phyloP scores from a whole-genome alignment of 2,888 invertebrate genomes.

The Neoitamus cyanurus region DNA sequence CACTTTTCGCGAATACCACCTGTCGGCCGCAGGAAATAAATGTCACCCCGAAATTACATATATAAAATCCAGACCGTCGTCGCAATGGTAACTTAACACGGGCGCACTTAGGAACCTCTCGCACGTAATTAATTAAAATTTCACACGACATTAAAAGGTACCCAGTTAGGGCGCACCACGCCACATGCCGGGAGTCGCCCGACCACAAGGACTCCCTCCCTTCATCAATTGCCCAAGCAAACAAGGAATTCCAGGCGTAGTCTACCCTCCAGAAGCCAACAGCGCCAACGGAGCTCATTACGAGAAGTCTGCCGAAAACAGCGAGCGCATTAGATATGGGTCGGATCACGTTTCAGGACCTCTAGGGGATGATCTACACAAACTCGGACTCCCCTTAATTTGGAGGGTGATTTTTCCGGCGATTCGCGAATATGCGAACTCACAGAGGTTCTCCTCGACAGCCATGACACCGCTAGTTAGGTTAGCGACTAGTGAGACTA shows the following conservation, averaged over 20 bases:
- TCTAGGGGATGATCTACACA: neutral
- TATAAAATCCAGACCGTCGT: neutral
- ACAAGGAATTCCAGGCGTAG: neutral
- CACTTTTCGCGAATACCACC: neutral
- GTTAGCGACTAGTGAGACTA: neutral
- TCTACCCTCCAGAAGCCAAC: neutral
- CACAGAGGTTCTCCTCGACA: neutral
- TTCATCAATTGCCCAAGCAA: neutral
- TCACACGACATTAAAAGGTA: conserved; percentile 36
- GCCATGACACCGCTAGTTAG: neutral
- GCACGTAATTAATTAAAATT: conserved; percentile 40
- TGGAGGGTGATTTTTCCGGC: neutral
- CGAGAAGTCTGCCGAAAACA: neutral
- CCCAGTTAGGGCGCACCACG: neutral
- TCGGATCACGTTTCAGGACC: neutral
- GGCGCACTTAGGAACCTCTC: conserved; percentile 26
- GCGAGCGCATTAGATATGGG: neutral
- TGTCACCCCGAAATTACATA: conserved; percentile 12
- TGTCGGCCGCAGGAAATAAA: neutral
- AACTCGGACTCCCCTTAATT: neutral
- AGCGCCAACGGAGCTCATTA: neutral
- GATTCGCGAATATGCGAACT: neutral
- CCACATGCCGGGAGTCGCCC: neutral
- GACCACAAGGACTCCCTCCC: neutral
- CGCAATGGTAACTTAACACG: conserved; percentile 3